Base-by-base conservation (phyloP, 2,797 vertebrate genomes). In the Chiroxiphia lanceolata region DNA sequence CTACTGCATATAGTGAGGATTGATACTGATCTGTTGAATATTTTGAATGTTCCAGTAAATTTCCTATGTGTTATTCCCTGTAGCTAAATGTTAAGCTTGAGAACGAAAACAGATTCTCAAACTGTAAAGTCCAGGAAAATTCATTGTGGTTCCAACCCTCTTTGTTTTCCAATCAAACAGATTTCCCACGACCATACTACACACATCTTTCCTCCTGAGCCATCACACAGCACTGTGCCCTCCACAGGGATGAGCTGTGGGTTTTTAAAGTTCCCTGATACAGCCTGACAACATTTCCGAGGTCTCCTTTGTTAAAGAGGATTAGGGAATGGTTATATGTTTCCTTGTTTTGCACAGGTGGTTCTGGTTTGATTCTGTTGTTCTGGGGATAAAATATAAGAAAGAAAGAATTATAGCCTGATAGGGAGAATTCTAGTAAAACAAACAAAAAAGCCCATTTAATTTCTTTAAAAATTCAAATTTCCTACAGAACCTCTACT, bases 111-210 rank as follows among this genome's bases (percentile, higher is more conserved):
- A 29, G 29, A 64, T 2, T 10, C 71, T 44, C 4, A 3, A 33
- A 57, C 18, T n/a, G 5, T 12, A 13, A 80, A 92, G 14, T 29
- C 14, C 40, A 50, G 54, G 59, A 51, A 40, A 86, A 94, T 15
- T 67, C 36, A 4, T 3, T 0, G 4, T 26, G 8, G 4, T 70
- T 63, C 51, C 40, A 29, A 1, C 1, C 17, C 11, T 16, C 6
- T 64, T 63, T 47, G 31, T 21, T 68, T 86, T 91, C 61, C 67
- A n/a, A 13, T 26, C 29, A 27, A 25, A 48, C 3, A 27, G 21
- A 25, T 51, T 92, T 78, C 26, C 27, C 60, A 36, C 44, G 27
- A 48, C 13, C 3, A 45, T 19, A 10, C 13, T 20, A 64, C 17
- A 9, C 3, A 9, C 19, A 3, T 33, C 36, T 70, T 44, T 82